Evolutionary conservation across 2,797 vertebrate species (phyloP).

Genomic region (Catharus ustulatus): DNA sequence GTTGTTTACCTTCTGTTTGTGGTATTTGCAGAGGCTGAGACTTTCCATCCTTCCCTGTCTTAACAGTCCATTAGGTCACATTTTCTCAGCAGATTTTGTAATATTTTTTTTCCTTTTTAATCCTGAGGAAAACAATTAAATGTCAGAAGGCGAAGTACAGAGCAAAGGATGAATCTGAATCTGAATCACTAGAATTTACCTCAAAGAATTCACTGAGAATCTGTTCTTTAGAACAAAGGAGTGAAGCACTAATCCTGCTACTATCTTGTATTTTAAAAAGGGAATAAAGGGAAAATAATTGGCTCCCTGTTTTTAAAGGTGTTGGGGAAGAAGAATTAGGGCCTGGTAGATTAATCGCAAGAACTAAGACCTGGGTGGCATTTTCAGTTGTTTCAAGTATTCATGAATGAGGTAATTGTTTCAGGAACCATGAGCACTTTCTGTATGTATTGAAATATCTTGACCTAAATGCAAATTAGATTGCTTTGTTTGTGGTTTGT

Average conservation of each 20-base stretch:
- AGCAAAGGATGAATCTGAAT: not conserved
- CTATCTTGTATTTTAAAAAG: not conserved
- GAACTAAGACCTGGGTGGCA: not conserved
- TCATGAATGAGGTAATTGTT: not conserved
- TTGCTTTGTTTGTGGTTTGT: not conserved
- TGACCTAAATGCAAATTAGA: not conserved
- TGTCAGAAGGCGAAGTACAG: not conserved
- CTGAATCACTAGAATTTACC: not conserved
- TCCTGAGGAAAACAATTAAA: not conserved
- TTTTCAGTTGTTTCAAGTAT: not conserved
- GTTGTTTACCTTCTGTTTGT: not conserved
- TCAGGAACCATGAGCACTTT: not conserved
- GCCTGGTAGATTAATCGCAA: not conserved
- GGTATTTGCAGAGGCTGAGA: not conserved
- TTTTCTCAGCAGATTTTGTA: not conserved
- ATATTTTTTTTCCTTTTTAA: not conserved
- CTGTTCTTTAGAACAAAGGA: not conserved
- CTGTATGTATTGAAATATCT: not conserved
- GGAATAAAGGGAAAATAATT: not conserved
- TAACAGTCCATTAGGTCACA: not conserved
- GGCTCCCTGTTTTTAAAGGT: not conserved
- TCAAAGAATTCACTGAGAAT: not conserved
- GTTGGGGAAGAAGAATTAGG: not conserved
- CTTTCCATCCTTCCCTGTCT: not conserved
- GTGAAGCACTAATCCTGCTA: not conserved